Evolutionary conservation across 2,797 vertebrate genomes (phyloP).

Genomic region (Sebastolobus altivelis): DNA sequence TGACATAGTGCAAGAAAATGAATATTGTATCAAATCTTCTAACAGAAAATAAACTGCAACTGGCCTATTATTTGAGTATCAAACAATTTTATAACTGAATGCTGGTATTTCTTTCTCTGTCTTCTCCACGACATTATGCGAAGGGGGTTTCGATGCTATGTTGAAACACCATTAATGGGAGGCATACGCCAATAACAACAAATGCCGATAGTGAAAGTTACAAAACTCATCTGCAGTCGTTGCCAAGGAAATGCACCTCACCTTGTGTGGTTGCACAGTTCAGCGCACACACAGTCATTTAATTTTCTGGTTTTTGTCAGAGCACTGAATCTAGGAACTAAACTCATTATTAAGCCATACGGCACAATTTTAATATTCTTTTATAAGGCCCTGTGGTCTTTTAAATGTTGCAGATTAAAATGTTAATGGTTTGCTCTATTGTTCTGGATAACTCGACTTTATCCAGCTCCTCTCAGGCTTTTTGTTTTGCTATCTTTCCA

Average conservation of each 20-base stretch:
- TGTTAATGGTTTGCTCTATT: constrained; percentile 7
- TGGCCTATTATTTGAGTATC: neutral
- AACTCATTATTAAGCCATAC: constrained; percentile 5
- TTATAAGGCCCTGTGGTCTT: constrained; percentile 10
- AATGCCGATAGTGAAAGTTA: neutral
- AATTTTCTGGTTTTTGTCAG: neutral
- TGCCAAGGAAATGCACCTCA: neutral
- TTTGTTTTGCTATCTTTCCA: neutral
- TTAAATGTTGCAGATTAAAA: constrained; percentile 22
- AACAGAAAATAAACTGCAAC: neutral
- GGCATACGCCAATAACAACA: neutral
- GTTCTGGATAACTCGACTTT: neutral
- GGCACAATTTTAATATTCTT: constrained; percentile 29
- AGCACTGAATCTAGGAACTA: constrained; percentile 2
- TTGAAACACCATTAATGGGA: neutral
- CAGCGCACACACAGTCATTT: neutral
- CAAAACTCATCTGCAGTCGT: neutral
- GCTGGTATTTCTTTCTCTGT: neutral
- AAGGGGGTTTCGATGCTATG: neutral
- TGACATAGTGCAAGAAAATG: neutral
- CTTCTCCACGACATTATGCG: neutral
- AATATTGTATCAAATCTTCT: neutral
- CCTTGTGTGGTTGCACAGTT: neutral
- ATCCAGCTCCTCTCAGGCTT: neutral
- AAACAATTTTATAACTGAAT: neutral